Percentiles rank a stretch among this genome's conserved stretches.
Conservation (phyloP, 2,113 vertebrate species). For the Hucho hucho region DNA sequence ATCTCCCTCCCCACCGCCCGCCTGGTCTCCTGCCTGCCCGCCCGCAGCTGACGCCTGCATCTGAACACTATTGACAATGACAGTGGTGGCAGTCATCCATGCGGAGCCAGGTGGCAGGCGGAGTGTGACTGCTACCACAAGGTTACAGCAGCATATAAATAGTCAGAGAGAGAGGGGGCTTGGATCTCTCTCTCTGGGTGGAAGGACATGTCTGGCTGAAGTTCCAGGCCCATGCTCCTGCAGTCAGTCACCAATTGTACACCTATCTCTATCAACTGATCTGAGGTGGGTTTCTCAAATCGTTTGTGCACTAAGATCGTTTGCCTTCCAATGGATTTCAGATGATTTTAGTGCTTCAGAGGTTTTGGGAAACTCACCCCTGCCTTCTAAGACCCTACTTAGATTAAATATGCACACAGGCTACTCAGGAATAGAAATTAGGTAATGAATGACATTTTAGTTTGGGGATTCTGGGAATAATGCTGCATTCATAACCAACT, state of each 20-base stretch:
- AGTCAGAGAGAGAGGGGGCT: background rate
- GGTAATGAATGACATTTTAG: constrained; percentile 59
- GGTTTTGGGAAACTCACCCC: too few relatives aligned
- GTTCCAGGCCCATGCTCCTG: background rate
- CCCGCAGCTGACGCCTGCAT: constrained; percentile 47
- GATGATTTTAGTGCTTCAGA: too few relatives aligned
- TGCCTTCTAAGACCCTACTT: background rate
- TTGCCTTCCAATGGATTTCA: too few relatives aligned
- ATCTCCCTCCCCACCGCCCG: constrained; percentile 26
- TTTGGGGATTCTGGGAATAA: constrained; percentile 45
- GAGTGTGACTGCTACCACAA: constrained; percentile 43
- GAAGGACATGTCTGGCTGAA: background rate
- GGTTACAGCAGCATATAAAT: constrained; percentile 22
- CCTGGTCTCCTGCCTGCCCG: constrained; percentile 6
- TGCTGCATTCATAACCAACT: constrained; percentile 29
- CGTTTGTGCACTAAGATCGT: too few relatives aligned
- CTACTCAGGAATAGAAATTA: constrained; percentile 24
- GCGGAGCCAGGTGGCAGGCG: constrained; percentile 49
- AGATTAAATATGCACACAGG: constrained; percentile 38
- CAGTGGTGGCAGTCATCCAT: constrained; percentile 60
- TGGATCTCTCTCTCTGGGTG: background rate
- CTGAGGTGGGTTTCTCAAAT: background rate
- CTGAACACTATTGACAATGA: constrained; percentile 61
- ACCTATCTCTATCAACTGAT: background rate
- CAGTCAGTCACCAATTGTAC: background rate